A percentile compares a stretch with the other conserved stretches of the same genome.
Evolutionary conservation across 2,888 invertebrate genomes (phyloP).

Genomic region (Melieria crassipennis): DNA sequence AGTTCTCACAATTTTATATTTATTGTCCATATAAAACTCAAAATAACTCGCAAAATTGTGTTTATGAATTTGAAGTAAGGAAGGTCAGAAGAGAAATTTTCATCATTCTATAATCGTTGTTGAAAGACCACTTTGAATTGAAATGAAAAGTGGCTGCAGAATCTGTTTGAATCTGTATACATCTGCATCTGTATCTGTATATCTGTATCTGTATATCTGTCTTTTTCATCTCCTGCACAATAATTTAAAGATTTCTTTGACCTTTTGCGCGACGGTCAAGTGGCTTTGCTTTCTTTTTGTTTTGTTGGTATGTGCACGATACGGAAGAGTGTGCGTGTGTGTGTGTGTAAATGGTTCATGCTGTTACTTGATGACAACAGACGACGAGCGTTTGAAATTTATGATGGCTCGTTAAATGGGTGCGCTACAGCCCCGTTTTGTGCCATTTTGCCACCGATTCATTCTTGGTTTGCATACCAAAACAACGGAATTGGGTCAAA

Average conservation of each 20-base stretch:
- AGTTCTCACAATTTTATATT: no score
- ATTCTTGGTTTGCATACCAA: constrained; percentile 34
- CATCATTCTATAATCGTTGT: neutral
- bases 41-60: no score
- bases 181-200: no score
- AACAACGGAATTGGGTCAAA: constrained; percentile 32
- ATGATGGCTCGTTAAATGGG: constrained; percentile 18
- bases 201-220: no score
- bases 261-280: constrained; percentile 16
- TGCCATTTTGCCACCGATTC: constrained; percentile 14
- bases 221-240: no score
- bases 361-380: constrained; percentile 1
- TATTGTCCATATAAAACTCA: no score
- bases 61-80: no score
- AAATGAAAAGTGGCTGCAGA: no score
- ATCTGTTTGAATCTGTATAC: no score
- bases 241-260: constrained; percentile 7
- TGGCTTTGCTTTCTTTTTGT: constrained; percentile 6
- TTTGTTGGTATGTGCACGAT: constrained; percentile 12
- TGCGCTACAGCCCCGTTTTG: constrained; percentile 16
- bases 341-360: neutral
- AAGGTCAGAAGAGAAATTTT: neutral
- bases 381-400: constrained; percentile 2
- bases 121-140: no score
- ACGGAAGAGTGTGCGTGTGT: neutral